A percentile compares a stretch with the other conserved stretches of the same genome.
phyloP scores from a whole-genome alignment of 2,888 invertebrate genomes.

The Laspeyria flexula region DNA sequence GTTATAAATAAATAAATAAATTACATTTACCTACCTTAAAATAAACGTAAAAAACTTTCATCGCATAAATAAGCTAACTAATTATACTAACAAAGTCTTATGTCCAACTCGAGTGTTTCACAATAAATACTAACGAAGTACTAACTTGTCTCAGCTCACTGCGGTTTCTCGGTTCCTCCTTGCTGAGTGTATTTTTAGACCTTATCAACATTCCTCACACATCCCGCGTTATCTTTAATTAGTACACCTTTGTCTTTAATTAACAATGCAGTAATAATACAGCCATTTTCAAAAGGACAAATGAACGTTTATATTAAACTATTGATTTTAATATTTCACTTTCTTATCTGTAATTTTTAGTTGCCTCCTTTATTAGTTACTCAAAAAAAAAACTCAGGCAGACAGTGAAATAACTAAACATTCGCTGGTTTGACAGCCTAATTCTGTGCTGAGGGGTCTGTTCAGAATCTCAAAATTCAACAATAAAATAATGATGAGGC shows the following conservation, averaged over 20 bases:
- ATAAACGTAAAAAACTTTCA: too few relatives aligned
- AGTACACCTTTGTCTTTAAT: constrained; percentile 64
- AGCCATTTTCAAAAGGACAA: neutral
- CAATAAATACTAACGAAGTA: constrained; percentile 72
- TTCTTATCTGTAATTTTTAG: neutral
- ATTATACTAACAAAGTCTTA: too few relatives aligned
- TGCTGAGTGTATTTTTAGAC: constrained; percentile 62
- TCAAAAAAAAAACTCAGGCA: too few relatives aligned
- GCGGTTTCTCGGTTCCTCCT: constrained; percentile 59
- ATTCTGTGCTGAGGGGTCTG: too few relatives aligned
- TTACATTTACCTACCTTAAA: too few relatives aligned
- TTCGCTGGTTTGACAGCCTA: too few relatives aligned
- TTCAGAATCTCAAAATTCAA: too few relatives aligned
- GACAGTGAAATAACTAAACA: too few relatives aligned
- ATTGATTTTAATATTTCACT: neutral
- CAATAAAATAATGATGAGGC: too few relatives aligned
- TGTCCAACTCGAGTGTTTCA: constrained; percentile 20
- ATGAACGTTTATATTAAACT: neutral
- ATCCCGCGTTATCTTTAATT: constrained; percentile 52
- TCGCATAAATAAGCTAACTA: too few relatives aligned
- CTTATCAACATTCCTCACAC: constrained; percentile 71
- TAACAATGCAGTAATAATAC: constrained; percentile 48
- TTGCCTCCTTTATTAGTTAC: too few relatives aligned
- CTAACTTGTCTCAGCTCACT: constrained; percentile 34
- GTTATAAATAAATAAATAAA: too few relatives aligned